Conservation (phyloP, 2,797 vertebrate species). For the Rhabdomys pumilio region DNA sequence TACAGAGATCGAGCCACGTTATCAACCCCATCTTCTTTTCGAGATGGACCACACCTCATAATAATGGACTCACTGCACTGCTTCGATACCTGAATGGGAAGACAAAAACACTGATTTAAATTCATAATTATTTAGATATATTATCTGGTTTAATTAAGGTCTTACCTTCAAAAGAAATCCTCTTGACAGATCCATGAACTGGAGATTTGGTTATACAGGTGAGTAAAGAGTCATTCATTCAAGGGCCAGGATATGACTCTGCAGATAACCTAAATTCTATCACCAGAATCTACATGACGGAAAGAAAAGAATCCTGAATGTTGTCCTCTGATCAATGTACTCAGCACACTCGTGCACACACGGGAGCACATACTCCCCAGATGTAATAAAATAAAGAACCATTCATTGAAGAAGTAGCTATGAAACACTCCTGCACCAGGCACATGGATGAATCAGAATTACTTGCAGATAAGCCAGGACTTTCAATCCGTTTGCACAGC, state of each 20-base stretch:
- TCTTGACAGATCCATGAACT: not conserved
- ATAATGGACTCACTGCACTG: not conserved
- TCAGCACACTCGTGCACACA: not conserved
- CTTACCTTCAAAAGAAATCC: conserved; percentile 38
- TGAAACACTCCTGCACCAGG: not conserved
- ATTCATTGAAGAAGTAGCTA: conserved; percentile 9
- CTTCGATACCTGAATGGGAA: not conserved
- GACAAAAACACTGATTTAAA: not conserved
- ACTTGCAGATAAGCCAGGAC: conserved; percentile 1
- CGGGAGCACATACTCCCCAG: not conserved
- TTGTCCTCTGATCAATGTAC: not conserved
- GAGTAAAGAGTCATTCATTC: conserved; percentile 5
- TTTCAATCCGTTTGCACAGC: not conserved
- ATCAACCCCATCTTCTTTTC: not conserved
- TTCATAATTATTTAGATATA: not conserved
- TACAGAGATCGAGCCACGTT: not conserved
- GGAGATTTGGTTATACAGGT: not conserved
- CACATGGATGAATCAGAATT: not conserved
- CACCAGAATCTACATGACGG: not conserved
- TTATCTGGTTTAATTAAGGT: not conserved
- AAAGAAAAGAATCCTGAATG: not conserved
- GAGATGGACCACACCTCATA: not conserved
- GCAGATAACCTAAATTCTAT: not conserved
- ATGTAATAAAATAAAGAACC: not conserved
- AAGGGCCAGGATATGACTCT: not conserved